Percentiles rank a stretch among this genome's conserved stretches.
phyloP scores from a whole-genome alignment of 2,797 vertebrate genomes.

The Centroberyx gerrardi region DNA sequence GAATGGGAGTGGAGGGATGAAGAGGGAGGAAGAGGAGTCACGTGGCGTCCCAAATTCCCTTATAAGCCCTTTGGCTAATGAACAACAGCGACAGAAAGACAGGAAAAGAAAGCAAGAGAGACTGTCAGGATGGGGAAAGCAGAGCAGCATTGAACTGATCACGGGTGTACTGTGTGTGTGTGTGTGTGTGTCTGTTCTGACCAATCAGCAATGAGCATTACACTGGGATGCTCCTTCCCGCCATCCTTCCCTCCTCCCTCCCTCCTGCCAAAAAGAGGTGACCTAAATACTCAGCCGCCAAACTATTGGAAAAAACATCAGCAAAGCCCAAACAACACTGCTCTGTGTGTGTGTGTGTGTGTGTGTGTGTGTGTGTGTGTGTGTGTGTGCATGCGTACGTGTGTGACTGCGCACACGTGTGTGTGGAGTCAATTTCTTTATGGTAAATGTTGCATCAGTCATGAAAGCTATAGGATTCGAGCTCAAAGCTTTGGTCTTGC shows the following conservation, averaged over 20 bases:
- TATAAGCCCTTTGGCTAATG: constrained; percentile 26
- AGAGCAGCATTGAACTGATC: constrained; percentile 13
- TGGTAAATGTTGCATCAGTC: constrained; percentile 71
- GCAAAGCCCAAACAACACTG: constrained; percentile 19
- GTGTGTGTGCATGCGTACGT: not conserved
- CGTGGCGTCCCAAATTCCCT: constrained; percentile 31
- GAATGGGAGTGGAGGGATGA: constrained; percentile 27
- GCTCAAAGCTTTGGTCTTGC: constrained; percentile 55
- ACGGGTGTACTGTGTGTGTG: not conserved
- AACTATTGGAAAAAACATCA: constrained; percentile 45
- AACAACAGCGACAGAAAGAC: constrained; percentile 24
- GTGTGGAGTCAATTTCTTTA: constrained; percentile 1
- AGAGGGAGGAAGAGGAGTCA: constrained; percentile 38
- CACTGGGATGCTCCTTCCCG: constrained; percentile 37
- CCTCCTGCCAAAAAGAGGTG: constrained; percentile 55
- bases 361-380: constrained; percentile 8
- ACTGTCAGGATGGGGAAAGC: not conserved
- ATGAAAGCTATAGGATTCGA: constrained; percentile 57
- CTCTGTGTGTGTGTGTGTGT: constrained; percentile 4
- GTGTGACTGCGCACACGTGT: not conserved
- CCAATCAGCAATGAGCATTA: constrained; percentile 46
- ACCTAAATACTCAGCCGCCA: constrained; percentile 64
- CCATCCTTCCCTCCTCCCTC: constrained; percentile 33
- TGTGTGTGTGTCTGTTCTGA: constrained; percentile 17
- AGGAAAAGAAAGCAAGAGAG: no score